Conservation (phyloP, 1,140 invertebrate species). For the Drosophila biarmipes region DNA sequence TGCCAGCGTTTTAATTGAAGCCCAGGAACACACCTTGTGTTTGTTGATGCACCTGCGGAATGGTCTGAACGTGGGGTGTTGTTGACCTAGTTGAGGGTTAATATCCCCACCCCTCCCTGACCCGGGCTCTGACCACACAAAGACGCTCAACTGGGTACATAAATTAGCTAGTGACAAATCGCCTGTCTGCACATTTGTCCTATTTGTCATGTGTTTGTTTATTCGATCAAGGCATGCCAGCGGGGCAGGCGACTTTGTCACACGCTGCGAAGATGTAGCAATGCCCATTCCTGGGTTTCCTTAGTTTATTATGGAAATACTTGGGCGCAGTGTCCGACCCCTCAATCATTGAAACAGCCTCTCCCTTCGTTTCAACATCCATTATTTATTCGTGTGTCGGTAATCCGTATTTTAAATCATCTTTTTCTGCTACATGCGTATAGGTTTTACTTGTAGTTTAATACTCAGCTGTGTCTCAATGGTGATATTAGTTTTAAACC, state of each 20-base stretch:
- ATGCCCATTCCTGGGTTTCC: background rate
- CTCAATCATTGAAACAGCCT: constrained; percentile 2
- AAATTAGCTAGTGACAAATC: constrained; percentile 72
- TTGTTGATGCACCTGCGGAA: constrained; percentile 5
- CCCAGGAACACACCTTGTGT: constrained; percentile 35
- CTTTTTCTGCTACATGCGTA: constrained; percentile 28
- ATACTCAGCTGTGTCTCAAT: constrained; percentile 48
- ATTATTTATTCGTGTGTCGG: constrained; percentile 57
- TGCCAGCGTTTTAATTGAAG: constrained; percentile 70
- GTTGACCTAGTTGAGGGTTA: constrained; percentile 49
- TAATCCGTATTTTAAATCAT: constrained; percentile 48
- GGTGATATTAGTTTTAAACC: constrained; percentile 5
- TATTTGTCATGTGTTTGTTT: constrained; percentile 71
- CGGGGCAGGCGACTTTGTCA: constrained; percentile 42
- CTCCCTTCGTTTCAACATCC: constrained; percentile 41
- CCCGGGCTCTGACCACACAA: background rate
- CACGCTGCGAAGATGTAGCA: constrained; percentile 28
- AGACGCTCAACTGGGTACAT: constrained; percentile 28
- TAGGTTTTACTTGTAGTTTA: constrained; percentile 35
- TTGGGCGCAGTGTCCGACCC: background rate
- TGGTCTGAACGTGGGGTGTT: constrained; percentile 20
- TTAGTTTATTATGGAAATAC: constrained; percentile 4
- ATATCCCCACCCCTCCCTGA: background rate
- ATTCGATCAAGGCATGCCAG: constrained; percentile 64
- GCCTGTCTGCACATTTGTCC: constrained; percentile 65